phyloP scores from a whole-genome alignment of 2,888 invertebrate species.

The Sphaeridia pumilis region DNA sequence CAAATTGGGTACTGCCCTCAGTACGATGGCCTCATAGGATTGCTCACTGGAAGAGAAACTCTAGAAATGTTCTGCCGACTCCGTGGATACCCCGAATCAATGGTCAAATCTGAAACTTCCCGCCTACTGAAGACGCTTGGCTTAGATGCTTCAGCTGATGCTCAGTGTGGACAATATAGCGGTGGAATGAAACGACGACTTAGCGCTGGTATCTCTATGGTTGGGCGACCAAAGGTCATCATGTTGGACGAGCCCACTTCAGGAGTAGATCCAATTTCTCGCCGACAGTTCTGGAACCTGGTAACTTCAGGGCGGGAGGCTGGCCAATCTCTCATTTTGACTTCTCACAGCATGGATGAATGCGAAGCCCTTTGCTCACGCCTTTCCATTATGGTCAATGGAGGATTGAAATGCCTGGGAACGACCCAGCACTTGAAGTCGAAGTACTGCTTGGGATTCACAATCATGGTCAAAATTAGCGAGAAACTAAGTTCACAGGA shows the following conservation, averaged over 20 bases:
- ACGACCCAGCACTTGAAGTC: conserved; percentile 58
- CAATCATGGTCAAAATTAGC: conserved; percentile 18
- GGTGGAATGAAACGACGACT: conserved; percentile 87
- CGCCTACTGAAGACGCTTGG: conserved; percentile 35
- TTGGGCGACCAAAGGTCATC: conserved; percentile 44
- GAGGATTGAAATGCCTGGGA: conserved; percentile 60
- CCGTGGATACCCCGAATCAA: conserved; percentile 49
- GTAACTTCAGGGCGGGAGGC: conserved; percentile 45
- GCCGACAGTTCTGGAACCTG: conserved; percentile 53
- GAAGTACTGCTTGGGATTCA: conserved; percentile 47
- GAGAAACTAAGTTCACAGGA: conserved; percentile 11
- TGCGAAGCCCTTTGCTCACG: conserved; percentile 68
- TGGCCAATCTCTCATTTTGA: conserved; percentile 51
- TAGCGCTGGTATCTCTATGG: conserved; percentile 72
- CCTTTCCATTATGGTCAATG: conserved; percentile 62
- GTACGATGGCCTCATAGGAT: conserved; percentile 64
- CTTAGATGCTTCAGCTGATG: conserved; percentile 15
- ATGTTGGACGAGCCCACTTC: conserved; percentile 15
- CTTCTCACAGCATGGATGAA: conserved; percentile 71
- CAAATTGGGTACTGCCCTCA: conserved; percentile 79
- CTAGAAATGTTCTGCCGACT: conserved; percentile 60
- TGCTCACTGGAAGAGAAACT: conserved; percentile 62
- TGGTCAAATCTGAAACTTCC: conserved; percentile 36
- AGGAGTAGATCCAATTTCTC: conserved; percentile 52
- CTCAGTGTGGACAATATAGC: conserved; percentile 49